Percentiles rank a stretch among this genome's conserved stretches.
Conservation (phyloP, 2,888 invertebrate genomes). For the Galerucella pusilla region DNA sequence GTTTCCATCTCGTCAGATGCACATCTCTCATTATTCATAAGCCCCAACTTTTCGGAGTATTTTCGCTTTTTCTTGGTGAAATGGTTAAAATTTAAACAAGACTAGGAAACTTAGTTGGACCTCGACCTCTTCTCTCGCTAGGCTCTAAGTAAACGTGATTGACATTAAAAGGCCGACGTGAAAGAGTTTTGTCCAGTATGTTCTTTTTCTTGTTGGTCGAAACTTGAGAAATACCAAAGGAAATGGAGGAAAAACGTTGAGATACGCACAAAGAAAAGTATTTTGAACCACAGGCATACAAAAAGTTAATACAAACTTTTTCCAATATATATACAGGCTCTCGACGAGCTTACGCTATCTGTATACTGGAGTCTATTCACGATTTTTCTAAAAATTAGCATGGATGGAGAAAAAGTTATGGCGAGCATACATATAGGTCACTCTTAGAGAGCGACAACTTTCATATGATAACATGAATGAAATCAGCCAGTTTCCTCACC, state of each 20-base stretch:
- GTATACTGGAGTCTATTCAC: too few relatives aligned
- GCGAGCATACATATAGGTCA: too few relatives aligned
- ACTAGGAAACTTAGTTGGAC: background rate
- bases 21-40: background rate
- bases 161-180: constrained; percentile 2
- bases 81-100: background rate
- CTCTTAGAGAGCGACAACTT: too few relatives aligned
- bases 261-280: background rate
- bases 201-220: background rate
- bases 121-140: constrained; percentile 6
- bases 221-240: constrained; percentile 1
- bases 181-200: constrained; percentile 12
- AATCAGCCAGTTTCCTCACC: too few relatives aligned
- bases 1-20: background rate
- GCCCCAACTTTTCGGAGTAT: background rate
- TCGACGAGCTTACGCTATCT: too few relatives aligned
- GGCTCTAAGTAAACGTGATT: constrained; percentile 15
- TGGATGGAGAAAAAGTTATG: too few relatives aligned
- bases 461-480: too few relatives aligned
- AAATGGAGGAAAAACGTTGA: background rate
- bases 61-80: background rate
- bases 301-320: background rate
- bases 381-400: too few relatives aligned
- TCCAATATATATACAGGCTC: too few relatives aligned
- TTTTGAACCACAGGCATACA: background rate